Conservation (phyloP, 1,140 invertebrate genomes). For the Bradysia coprophila region DNA sequence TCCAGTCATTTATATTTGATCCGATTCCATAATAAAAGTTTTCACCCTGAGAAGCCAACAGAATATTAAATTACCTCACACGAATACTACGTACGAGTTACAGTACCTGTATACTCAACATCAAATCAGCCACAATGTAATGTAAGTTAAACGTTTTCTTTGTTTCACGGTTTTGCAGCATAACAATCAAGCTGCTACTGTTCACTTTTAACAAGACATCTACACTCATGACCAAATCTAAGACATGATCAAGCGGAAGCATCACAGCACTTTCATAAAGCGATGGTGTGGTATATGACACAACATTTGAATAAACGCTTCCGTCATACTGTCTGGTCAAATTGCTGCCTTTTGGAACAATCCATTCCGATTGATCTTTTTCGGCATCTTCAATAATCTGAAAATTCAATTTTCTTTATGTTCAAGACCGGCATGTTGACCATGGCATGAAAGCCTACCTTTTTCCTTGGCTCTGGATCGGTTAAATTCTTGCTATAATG, state of each 20-base stretch:
- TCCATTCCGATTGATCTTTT: slow-evolving; percentile 42
- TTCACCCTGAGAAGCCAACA: slow-evolving; percentile 39
- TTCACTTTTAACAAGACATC: slow-evolving; percentile 55
- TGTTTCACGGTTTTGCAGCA: slow-evolving; percentile 56
- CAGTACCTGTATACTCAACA: slow-evolving; percentile 54
- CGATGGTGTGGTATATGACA: slow-evolving; percentile 54
- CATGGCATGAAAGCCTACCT: no score
- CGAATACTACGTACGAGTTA: no score
- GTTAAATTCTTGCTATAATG: slow-evolving; percentile 93
- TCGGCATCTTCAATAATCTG: slow-evolving; percentile 54
- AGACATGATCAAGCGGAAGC: slow-evolving; percentile 47
- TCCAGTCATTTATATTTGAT: slow-evolving; percentile 42
- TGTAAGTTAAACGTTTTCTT: slow-evolving; percentile 61
- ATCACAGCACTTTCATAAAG: slow-evolving; percentile 46
- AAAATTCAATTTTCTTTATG: no score
- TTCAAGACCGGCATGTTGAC: no score
- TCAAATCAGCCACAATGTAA: slow-evolving; percentile 55
- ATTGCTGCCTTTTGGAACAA: slow-evolving; percentile 38
- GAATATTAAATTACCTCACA: no score
- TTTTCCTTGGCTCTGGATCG: slow-evolving; percentile 50
- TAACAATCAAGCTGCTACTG: slow-evolving; percentile 62
- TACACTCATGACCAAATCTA: slow-evolving; percentile 58
- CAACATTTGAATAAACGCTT: slow-evolving; percentile 27
- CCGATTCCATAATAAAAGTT: slow-evolving; percentile 82
- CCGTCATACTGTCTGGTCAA: slow-evolving; percentile 38